These are phyloP conservation scores for Ceratina calcarata DNA, from an alignment of 1,140 invertebrate genomes.

Conservation along the genomic window DNA sequence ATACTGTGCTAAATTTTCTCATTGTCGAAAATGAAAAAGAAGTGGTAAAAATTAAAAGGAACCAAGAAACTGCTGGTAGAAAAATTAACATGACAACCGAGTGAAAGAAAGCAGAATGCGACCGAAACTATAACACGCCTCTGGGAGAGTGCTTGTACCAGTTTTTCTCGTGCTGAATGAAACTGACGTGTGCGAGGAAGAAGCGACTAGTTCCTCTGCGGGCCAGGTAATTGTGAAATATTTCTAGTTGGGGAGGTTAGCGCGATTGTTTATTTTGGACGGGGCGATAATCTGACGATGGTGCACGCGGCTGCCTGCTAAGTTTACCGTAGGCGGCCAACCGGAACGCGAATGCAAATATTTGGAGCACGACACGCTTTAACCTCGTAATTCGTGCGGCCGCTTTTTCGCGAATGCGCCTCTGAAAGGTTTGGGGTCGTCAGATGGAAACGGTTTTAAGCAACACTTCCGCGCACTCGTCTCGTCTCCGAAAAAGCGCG, in stretches of 20 bases:
- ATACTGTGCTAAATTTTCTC: too few relatives aligned
- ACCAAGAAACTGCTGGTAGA: too few relatives aligned
- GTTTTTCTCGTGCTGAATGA: not conserved
- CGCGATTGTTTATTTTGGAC: not conserved
- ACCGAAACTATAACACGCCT: not conserved
- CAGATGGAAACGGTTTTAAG: not conserved
- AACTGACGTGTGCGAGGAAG: too few relatives aligned
- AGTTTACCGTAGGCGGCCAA: slow-evolving; percentile 11
- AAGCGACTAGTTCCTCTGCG: not conserved
- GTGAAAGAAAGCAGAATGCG: not conserved
- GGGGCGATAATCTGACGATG: slow-evolving; percentile 21
- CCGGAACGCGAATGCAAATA: slow-evolving; percentile 27
- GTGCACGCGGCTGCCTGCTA: too few relatives aligned
- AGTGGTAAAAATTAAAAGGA: not conserved
- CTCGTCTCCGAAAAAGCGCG: not conserved
- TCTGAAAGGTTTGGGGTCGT: not conserved
- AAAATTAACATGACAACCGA: not conserved
- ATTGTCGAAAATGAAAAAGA: not conserved
- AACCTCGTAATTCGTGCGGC: slow-evolving; percentile 37
- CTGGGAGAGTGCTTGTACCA: not conserved
- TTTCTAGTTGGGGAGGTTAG: not conserved
- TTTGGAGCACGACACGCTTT: slow-evolving; percentile 38
- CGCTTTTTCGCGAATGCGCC: slow-evolving; percentile 22
- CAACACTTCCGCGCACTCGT: not conserved
- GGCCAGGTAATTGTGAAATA: slow-evolving; percentile 30